Evolutionary conservation across 2,797 vertebrate genomes (phyloP).

Genomic region (Oophaga sylvatica): DNA sequence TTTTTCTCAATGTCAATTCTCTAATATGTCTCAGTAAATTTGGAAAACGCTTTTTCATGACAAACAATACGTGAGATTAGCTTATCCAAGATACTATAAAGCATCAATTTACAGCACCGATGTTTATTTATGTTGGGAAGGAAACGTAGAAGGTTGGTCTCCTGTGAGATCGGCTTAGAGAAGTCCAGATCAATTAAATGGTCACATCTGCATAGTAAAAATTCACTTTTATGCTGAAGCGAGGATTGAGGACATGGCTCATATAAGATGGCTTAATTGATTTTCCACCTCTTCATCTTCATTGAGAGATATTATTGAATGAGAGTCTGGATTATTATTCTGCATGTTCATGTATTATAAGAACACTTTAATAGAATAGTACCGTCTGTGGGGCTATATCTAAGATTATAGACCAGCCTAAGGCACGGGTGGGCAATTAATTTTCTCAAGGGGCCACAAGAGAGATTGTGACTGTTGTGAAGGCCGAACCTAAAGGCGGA

Average conservation of each 20-base stretch:
- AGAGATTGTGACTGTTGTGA: too few species aligned
- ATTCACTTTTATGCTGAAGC: slow-evolving; percentile 62
- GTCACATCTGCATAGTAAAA: slow-evolving; percentile 45
- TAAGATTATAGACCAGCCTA: not conserved
- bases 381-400: not conserved
- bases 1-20: slow-evolving; percentile 39
- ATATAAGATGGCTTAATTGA: slow-evolving; percentile 9
- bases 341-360: not conserved
- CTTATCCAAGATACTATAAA: slow-evolving; percentile 46
- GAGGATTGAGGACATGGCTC: slow-evolving; percentile 9
- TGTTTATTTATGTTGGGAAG: slow-evolving; percentile 51
- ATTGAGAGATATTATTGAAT: not conserved
- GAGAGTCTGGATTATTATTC: not conserved
- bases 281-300: slow-evolving; percentile 14
- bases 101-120: slow-evolving; percentile 14
- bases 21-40: slow-evolving; percentile 46
- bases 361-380: too few species aligned
- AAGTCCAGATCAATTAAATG: slow-evolving; percentile 39
- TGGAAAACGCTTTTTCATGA: slow-evolving; percentile 47
- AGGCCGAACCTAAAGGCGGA: too few species aligned
- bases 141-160: slow-evolving; percentile 27
- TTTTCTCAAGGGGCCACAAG: too few species aligned
- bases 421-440: too few species aligned
- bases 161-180: slow-evolving; percentile 26
- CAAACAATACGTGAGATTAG: slow-evolving; percentile 53